Evolutionary conservation across 2,888 invertebrate genomes (phyloP), one percentile per base, ranked within the genome.

Genomic region (Andrena praecox): DNA sequence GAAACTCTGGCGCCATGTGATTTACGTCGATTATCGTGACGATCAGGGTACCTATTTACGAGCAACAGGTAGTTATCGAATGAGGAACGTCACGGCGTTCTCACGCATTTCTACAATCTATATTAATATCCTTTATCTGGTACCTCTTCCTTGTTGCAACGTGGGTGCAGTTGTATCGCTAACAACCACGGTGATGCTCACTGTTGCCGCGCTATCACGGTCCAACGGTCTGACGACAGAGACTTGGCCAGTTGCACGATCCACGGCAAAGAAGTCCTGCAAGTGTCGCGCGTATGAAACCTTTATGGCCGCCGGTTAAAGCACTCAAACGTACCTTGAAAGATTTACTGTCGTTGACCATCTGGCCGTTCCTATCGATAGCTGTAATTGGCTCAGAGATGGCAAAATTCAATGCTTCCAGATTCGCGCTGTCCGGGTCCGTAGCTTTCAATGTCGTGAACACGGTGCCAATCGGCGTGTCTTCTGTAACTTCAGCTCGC

Each of bases 331-430:
- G 33, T 89, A 94, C 94, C 89, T 94, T 94, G 81, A 93, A 94
- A 50, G 93, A 93, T 24, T 92, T 91, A 68, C 91, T 92, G 20
- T 92, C 90, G 60, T 90, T 90, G 60, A 97, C 96, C 94, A 96
- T 96, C 87, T 97, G 96, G 10, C 98, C 97, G 92, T 98, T 97
- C 87, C 97, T 97, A 90, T 98, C 98, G 2, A 97, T 96, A 0
- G 98, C 98, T 0, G 96, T 96, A 29, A 98, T 96, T 0, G 96
- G 95, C 89, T 96, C 97, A 2, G 96, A 96, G 0, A 95, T 95
- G 0, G 96, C 95, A 87, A 95, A 97, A 77, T 96, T 95, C 24
- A 98, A 93, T 5, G 96, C 96, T 67, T 96, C 96, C 29, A 95
- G 95, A 54, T 96, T 95, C 10, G 95, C 95, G 5, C 97, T 96